Conservation (phyloP, 2,113 vertebrate species). For the Pygoscelis antarcticus region DNA sequence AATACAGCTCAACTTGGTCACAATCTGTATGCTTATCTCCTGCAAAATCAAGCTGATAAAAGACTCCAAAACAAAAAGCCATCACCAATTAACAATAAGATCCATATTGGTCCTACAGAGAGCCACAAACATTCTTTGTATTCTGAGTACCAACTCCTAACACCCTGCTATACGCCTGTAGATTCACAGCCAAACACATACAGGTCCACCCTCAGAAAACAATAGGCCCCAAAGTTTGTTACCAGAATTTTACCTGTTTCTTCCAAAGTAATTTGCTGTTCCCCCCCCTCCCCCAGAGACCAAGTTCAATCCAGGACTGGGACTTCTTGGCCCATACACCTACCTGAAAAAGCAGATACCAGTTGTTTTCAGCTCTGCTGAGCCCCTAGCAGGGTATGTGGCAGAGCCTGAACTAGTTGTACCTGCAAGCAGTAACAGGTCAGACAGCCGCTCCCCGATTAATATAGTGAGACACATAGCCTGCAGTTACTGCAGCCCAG, state of each 20-base stretch:
- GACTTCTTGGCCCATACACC: neutral
- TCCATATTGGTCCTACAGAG: neutral
- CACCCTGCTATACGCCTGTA: neutral
- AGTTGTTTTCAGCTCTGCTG: neutral
- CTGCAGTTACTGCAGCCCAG: neutral
- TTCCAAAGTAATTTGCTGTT: neutral
- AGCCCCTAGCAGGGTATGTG: neutral
- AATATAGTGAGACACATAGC: rapidly evolving
- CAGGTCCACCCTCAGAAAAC: neutral
- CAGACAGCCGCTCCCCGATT: neutral
- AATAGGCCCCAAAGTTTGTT: neutral
- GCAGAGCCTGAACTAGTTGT: neutral
- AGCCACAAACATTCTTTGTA: neutral
- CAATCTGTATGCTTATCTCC: neutral
- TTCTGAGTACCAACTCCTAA: neutral
- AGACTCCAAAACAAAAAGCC: neutral
- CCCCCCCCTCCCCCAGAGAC: too few species aligned
- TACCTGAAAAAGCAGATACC: neutral
- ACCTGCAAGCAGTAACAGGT: neutral
- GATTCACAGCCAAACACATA: neutral
- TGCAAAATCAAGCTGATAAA: neutral
- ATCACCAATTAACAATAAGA: neutral
- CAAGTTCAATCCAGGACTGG: neutral
- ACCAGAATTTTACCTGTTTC: neutral
- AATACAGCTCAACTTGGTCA: neutral